Evolutionary conservation across 2,888 invertebrate genomes (phyloP), one percentile per base, ranked within the genome.

Genomic region (Argyresthia goedartella): DNA sequence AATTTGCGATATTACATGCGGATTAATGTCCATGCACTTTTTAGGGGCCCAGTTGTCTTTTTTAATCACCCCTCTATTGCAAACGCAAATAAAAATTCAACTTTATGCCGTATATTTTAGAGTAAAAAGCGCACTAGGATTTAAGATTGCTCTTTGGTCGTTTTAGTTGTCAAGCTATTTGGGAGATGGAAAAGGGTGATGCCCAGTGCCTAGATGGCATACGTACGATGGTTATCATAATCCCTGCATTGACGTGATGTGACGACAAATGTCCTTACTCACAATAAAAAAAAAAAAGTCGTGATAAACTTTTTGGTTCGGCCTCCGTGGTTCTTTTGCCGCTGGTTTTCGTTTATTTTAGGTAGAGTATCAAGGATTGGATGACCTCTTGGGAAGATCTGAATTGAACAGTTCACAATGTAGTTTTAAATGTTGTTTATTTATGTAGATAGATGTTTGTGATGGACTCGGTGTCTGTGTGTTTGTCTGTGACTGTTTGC

Each of bases 11-110:
- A 85, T 86, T 85, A 85, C 86, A 82, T 82, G 76, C 76, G 86
- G 86, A 85, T 86, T 86, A 86, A 84, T 84, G 82, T 84, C 81
- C 71, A 65, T 73, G 76, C 74, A 75, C 76, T 80, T 86, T 86
- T 85, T 86, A 84, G 85, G 86, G 86, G 85, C 82, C 84, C 85
- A 85, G 85, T 85, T 86, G 86, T 86, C 84, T 84, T 84, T 85
- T 76, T 71, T 67, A 61, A 77, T 76, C 76, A 72, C 77, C 79
- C 79, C 51, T 44, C 16, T 10, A 25, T 25, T 25, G 6, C 25
- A 11, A 42, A 8, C 16, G 4, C 8, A 56, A 58, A 10, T 43
- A 25, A 3, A 72, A 59, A 57, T 53, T 54, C 49, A 59, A 60
- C 69, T 57, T 44, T 70, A 65, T 10, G 25, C 25, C 25, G 25